These are phyloP conservation scores for Enteromius treurensis DNA, from an alignment of 2,797 vertebrate genomes.

Conservation along the genomic window DNA sequence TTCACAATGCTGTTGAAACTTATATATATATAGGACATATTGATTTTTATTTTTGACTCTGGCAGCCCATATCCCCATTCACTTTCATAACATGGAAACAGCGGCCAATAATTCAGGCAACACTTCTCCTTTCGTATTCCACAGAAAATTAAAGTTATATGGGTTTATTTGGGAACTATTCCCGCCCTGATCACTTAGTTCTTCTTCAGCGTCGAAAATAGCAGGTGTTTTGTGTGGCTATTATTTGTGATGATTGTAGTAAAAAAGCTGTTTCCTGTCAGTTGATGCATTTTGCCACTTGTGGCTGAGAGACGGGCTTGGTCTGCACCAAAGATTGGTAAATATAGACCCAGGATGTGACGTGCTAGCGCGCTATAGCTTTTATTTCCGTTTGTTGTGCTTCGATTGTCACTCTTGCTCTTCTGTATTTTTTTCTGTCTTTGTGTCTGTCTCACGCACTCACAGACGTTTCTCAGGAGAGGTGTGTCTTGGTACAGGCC, in stretches of 20 bases:
- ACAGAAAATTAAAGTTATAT: not conserved
- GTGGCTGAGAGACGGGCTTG: not conserved
- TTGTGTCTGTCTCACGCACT: conserved; percentile 12
- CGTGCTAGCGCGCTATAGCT: not conserved
- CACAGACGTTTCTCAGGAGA: conserved; percentile 48
- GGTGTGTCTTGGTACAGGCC: conserved; percentile 39
- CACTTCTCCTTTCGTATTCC: conserved; percentile 12
- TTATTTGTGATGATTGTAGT: not conserved
- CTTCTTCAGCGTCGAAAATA: not conserved
- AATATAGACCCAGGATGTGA: conserved; percentile 26
- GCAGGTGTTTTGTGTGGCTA: not conserved
- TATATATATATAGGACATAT: not conserved
- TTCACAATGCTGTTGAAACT: not conserved
- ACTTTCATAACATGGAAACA: not conserved
- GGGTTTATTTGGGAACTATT: not conserved
- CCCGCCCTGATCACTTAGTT: not conserved
- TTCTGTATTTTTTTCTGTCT: conserved; percentile 56
- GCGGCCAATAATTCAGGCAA: not conserved
- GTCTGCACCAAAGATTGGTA: not conserved
- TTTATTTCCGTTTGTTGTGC: not conserved
- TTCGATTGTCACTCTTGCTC: conserved; percentile 44
- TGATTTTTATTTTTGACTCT: not conserved
- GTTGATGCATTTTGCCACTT: not conserved
- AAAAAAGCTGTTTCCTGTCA: conserved; percentile 12
- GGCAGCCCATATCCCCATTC: not conserved